These are phyloP conservation scores for Drosophila insularis DNA, from an alignment of 1,140 invertebrate species.

Conservation along the genomic window DNA sequence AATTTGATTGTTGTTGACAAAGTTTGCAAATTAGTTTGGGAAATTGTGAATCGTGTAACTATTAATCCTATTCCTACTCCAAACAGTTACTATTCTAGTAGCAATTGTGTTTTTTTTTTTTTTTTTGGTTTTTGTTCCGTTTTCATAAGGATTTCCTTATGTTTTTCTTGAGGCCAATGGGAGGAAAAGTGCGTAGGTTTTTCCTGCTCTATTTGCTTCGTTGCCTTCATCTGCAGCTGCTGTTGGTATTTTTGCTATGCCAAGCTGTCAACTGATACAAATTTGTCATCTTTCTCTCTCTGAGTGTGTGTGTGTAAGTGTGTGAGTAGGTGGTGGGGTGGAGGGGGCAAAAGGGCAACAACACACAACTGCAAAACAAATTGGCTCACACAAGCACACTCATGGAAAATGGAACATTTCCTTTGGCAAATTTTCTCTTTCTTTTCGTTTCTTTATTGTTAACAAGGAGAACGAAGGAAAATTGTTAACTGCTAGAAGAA, in stretches of 20 bases:
- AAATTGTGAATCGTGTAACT: background rate
- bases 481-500: slow-evolving; percentile 39
- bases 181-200: slow-evolving; percentile 7
- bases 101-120: too few relatives aligned
- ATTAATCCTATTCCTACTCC: too few relatives aligned
- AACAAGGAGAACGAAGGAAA: slow-evolving; percentile 47
- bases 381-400: slow-evolving; percentile 29
- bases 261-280: slow-evolving; percentile 30
- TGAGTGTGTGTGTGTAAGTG: background rate
- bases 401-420: slow-evolving; percentile 68
- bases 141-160: background rate
- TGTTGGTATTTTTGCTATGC: slow-evolving; percentile 8
- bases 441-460: slow-evolving; percentile 46
- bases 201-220: slow-evolving; percentile 1
- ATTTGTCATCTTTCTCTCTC: slow-evolving; percentile 19
- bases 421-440: slow-evolving; percentile 66
- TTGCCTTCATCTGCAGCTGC: slow-evolving; percentile 5
- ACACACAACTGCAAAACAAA: slow-evolving; percentile 24
- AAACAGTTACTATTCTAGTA: too few relatives aligned
- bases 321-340: too few relatives aligned
- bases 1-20: background rate
- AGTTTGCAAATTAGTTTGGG: slow-evolving; percentile 6
- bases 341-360: slow-evolving; percentile 10
- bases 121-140: background rate
- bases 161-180: background rate